Conservation (phyloP, 2,888 invertebrate species). For the Epistrophe grossulariae region DNA sequence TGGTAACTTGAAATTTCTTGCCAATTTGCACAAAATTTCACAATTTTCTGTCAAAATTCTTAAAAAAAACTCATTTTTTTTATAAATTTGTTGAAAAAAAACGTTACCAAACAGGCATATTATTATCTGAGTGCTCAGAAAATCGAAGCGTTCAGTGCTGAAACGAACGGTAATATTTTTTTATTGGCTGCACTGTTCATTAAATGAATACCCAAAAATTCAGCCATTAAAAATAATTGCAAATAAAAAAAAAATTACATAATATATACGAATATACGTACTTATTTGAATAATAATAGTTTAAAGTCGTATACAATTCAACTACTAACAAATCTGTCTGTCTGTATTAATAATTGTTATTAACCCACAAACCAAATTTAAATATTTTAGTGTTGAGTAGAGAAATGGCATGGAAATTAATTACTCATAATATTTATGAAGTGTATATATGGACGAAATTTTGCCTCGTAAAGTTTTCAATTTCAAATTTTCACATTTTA, state of each 20-base stretch:
- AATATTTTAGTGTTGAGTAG: constrained; percentile 57
- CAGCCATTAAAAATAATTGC: not conserved
- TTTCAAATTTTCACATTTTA: constrained; percentile 16
- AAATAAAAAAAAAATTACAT: not conserved
- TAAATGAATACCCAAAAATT: not conserved
- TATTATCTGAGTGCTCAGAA: too few species aligned
- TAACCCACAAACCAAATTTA: constrained; percentile 46
- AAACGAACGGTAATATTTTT: too few species aligned
- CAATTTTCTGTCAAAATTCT: too few species aligned
- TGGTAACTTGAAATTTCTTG: too few species aligned
- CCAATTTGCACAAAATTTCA: too few species aligned
- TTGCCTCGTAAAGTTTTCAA: constrained; percentile 53
- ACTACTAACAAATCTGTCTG: not conserved
- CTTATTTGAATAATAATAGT: constrained; percentile 42
- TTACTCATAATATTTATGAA: constrained; percentile 58
- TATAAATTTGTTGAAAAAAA: too few species aligned
- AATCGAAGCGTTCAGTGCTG: too few species aligned
- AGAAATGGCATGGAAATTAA: constrained; percentile 67
- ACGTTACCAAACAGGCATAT: too few species aligned
- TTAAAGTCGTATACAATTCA: constrained; percentile 37
- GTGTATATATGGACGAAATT: constrained; percentile 48
- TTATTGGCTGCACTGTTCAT: constrained; percentile 11
- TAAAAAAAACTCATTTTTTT: too few species aligned
- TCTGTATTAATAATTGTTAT: constrained; percentile 11
- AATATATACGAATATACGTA: not conserved